Percentiles rank a stretch among this genome's conserved stretches.
Conservation (phyloP, 35 echinoderm and acorn worm species). For the Ptychodera flava region DNA sequence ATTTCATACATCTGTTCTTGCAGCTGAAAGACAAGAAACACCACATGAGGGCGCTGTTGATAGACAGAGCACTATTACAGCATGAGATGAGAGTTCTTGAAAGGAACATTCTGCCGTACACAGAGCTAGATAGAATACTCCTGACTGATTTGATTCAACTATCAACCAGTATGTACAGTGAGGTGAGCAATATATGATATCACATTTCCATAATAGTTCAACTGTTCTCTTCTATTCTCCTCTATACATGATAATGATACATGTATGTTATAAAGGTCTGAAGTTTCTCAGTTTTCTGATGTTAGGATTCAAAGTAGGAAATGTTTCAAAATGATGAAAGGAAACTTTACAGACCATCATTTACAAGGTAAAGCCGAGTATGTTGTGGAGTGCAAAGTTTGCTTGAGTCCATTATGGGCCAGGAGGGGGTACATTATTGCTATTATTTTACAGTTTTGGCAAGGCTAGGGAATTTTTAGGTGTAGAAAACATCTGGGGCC, state of each 20-base stretch:
- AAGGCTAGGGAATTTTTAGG: too few relatives aligned
- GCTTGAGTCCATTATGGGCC: too few relatives aligned
- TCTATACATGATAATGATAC: background rate
- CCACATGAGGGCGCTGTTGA: slow-evolving; percentile 51
- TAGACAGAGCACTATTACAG: slow-evolving; percentile 78
- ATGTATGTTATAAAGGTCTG: background rate
- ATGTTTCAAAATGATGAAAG: too few relatives aligned
- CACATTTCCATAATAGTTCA: too few relatives aligned
- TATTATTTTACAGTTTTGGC: too few relatives aligned
- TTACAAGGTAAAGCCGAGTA: too few relatives aligned
- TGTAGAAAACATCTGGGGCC: too few relatives aligned
- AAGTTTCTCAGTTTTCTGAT: too few relatives aligned
- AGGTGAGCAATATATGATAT: slow-evolving; percentile 55
- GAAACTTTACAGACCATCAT: too few relatives aligned
- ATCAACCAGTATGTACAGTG: slow-evolving; percentile 89
- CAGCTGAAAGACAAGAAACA: slow-evolving; percentile 74
- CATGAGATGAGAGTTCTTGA: slow-evolving; percentile 63
- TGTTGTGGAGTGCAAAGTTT: too few relatives aligned
- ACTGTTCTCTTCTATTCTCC: background rate
- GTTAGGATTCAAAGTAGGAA: too few relatives aligned
- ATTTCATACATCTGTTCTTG: background rate
- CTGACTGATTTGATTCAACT: slow-evolving; percentile 49
- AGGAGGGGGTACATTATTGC: too few relatives aligned
- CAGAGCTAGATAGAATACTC: slow-evolving; percentile 41
- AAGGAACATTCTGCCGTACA: slow-evolving; percentile 36